These are phyloP conservation scores for Ceyx cyanopectus DNA, from an alignment of 2,113 vertebrate species.

Conservation along the genomic window DNA sequence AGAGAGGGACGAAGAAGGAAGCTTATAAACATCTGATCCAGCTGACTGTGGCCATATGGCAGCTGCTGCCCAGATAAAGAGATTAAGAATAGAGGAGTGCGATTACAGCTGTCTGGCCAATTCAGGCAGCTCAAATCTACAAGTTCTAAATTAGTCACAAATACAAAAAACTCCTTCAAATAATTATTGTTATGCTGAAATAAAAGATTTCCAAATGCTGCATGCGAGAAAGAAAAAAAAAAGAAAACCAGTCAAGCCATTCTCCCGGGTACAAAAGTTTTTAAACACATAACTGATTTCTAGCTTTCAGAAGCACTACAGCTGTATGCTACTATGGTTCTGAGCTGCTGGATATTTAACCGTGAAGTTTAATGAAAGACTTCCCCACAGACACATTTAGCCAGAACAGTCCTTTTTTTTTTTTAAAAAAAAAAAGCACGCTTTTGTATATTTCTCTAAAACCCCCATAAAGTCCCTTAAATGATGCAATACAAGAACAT, in stretches of 20 bases:
- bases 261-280: constrained; percentile 78
- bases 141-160: constrained; percentile 99
- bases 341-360: constrained; percentile 72
- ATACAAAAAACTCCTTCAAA: constrained; percentile 90
- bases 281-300: constrained; percentile 69
- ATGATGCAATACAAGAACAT: constrained; percentile 62
- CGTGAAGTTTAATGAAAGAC: constrained; percentile 76
- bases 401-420: constrained; percentile 42
- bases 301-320: constrained; percentile 78
- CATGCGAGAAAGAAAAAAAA: constrained; percentile 68
- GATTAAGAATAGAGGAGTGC: constrained; percentile 99
- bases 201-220: constrained; percentile 78
- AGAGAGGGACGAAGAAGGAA: constrained; percentile 96
- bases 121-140: constrained; percentile 99
- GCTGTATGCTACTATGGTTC: constrained; percentile 73
- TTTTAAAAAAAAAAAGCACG: neutral
- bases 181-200: constrained; percentile 82
- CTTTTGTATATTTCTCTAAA: constrained; percentile 64
- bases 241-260: constrained; percentile 78
- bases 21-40: constrained; percentile 99
- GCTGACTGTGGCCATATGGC: constrained; percentile 99
- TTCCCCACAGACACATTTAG: constrained; percentile 70
- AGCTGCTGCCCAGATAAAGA: constrained; percentile 99
- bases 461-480: constrained; percentile 26
- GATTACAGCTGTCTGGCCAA: constrained; percentile 99